These are phyloP conservation scores for Acleris emargana DNA, from an alignment of 2,888 invertebrate species.

Conservation along the genomic window DNA sequence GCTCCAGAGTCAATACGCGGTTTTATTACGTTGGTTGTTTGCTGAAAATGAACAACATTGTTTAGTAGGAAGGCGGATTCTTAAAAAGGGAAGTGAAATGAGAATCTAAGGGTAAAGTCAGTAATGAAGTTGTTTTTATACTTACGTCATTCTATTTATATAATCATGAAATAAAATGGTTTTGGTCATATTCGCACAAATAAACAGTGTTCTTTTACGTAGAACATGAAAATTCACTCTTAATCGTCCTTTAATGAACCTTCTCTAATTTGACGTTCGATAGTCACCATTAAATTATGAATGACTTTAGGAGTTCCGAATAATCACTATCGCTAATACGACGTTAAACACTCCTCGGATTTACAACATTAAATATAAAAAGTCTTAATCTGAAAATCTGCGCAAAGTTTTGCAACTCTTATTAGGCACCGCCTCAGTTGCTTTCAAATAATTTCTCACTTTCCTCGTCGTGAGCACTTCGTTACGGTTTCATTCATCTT, in stretches of 20 bases:
- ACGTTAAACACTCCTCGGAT: conserved; percentile 8
- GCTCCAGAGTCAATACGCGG: conserved; percentile 24
- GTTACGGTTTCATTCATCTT: conserved; percentile 68
- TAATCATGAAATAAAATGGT: too few species aligned
- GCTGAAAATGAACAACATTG: conserved; percentile 19
- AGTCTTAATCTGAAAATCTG: conserved; percentile 64
- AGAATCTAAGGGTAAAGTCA: neutral
- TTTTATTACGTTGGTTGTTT: conserved; percentile 23
- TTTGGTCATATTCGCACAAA: too few species aligned
- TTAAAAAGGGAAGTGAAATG: neutral
- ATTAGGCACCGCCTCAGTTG: conserved; percentile 63
- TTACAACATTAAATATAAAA: conserved; percentile 22
- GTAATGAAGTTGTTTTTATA: neutral
- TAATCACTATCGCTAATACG: conserved; percentile 5
- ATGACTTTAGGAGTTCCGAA: neutral
- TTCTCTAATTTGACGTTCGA: too few species aligned
- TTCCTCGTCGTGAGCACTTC: conserved; percentile 63
- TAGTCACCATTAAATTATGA: too few species aligned
- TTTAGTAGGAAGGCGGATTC: conserved; percentile 10
- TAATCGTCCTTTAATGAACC: neutral
- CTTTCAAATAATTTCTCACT: conserved; percentile 70
- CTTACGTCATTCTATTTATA: too few species aligned
- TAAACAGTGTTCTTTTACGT: neutral
- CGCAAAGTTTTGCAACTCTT: conserved; percentile 63
- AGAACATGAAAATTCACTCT: conserved; percentile 22